Conservation (phyloP, 1,140 invertebrate species). For the Andricus grossulariae region DNA sequence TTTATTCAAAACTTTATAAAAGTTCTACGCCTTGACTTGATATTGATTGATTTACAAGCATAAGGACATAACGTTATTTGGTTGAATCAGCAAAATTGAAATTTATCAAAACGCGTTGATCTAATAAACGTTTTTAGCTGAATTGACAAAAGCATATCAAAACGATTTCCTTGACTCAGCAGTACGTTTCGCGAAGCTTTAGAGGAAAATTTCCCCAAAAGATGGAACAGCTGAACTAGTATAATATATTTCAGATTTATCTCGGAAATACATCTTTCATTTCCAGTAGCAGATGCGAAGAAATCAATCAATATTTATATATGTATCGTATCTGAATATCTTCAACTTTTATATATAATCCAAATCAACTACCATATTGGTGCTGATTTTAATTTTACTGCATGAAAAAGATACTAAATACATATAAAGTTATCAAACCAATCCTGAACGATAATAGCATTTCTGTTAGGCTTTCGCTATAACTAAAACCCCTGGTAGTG, state of each 20-base stretch:
- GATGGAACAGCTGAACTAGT: slow-evolving; percentile 24
- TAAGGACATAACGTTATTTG: background rate
- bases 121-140: slow-evolving; percentile 25
- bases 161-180: slow-evolving; percentile 27
- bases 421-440: too few species aligned
- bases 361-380: background rate
- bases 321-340: too few species aligned
- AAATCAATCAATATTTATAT: background rate
- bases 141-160: slow-evolving; percentile 21
- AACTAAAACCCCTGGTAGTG: background rate
- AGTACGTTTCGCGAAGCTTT: slow-evolving; percentile 13
- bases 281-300: slow-evolving; percentile 1
- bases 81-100: background rate
- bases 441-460: background rate
- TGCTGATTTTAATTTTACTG: too few species aligned
- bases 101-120: background rate
- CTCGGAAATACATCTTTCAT: background rate
- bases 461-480: background rate
- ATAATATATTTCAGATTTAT: slow-evolving; percentile 29
- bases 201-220: slow-evolving; percentile 8
- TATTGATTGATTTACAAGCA: too few species aligned
- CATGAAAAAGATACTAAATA: too few species aligned
- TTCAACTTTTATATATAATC: too few species aligned
- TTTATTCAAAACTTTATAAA: too few species aligned
- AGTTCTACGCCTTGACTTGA: too few species aligned